Base-by-base conservation (phyloP, 2,797 vertebrate species). In the Eurystomus glaucurus region DNA sequence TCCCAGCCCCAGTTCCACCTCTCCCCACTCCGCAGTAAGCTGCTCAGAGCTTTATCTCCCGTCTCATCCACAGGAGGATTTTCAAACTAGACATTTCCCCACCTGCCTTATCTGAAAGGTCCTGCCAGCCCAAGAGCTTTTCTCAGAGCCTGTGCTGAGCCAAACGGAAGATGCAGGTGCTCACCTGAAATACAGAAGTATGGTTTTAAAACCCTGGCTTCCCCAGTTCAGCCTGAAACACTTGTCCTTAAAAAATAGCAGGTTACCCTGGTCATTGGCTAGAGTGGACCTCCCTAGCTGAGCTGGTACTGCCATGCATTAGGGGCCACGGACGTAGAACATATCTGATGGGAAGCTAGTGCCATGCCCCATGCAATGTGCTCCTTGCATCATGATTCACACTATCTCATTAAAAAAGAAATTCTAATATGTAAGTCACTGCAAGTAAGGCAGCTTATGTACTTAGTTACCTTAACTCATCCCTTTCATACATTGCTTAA, bases 311-410 rank as follows among this genome's bases (percentile, higher is more conserved):
- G 57, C 48, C 55, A 21, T 17, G 9, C 8, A 3, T 46, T 22
- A 48, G 23, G 48, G 52, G 14, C 35, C 0, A 0, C 25, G 46
- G 69, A 10, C 2, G 8, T 9, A 35, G 43, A 52, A 29, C 0
- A 0, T 5, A 1, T 31, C 64, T 0, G 2, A 29, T 0, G 3
- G 64, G 18, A 62, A 37, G 15, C 9, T 21, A 41, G 12, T 58
- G 52, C 52, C 25, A 5, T 52, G 35, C 35, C 18, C 35, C 0
- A 1, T 11, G 26, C 4, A 6, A 39, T 0, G 0, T 28, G 35
- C 41, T 68, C 39, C 41, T 16, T 14, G n/a, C 5, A 2, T 69
- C 23, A 5, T 11, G 41, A 54, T n/a, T 70, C 46, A 29, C 51
- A 39, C 21, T 43, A 10, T 14, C 2, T 3, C 7, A 18, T 21